Base-by-base conservation (phyloP, 2,113 vertebrate genomes). In the Syrrhaptes paradoxus region DNA sequence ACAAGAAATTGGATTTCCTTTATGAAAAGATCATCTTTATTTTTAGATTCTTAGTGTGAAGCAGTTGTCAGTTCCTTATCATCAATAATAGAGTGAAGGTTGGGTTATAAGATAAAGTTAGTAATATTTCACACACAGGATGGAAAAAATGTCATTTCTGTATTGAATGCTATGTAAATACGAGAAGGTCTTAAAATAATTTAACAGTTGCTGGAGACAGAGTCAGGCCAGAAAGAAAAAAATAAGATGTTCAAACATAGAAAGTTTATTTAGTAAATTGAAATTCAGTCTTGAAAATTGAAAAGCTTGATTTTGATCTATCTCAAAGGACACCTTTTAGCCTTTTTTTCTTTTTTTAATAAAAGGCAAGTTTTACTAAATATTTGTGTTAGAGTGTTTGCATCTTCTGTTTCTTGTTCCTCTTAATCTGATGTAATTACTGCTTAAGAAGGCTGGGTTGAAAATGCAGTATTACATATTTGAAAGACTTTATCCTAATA, bases 211-310 rank as follows among this genome's bases (percentile, higher is more conserved):
- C 25, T 92, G 88, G 89, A 96, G 45, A 84, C 54, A 45, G 48
- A 94, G 20, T 71, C 24, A 91, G 14, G 32, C 66, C 75, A 95
- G 68, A 84, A 94, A 67, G 66, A 82, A 93, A 88, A 70, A 86
- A 96, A 85, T 68, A 72, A 90, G 19, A 84, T 85, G 20, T 79
- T 71, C 81, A 96, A 96, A 97, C 57, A 95, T 13, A 94, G 70
- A 48, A 95, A 76, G 66, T 97, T 97, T 97, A 66, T 78, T 96
- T 81, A 97, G 61, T 78, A 97, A 96, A 96, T 92, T 96, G 75
- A 96, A 98, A 96, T 93, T 93, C 73, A 96, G 79, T 32, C 24
- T 45, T 95, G 75, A 93, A 97, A 97, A 96, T 65, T 28, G 68
- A 93, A 96, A 96, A 89, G 68, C 97, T 96, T 67, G 19, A 81